Evolutionary conservation across 2,888 invertebrate genomes (phyloP), one percentile per base, ranked within the genome.

Genomic region (Cinara cedri): DNA sequence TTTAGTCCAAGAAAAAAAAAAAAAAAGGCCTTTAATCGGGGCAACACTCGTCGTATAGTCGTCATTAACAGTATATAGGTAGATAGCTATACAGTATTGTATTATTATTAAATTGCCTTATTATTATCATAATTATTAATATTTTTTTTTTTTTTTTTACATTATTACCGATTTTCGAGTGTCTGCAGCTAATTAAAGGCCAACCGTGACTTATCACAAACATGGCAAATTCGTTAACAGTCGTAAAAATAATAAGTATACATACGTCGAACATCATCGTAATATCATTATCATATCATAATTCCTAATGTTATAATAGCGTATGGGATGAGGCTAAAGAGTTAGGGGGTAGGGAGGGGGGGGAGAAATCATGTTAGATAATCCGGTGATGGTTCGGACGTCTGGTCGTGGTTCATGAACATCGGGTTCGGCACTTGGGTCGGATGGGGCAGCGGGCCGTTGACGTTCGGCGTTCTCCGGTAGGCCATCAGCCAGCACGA

Each of bases 401-500:
- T 90, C 81, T 92, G 91, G 86, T 93, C 93, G 81, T 91, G 91
- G 83, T 92, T 92, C 82, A 93, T 91, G 88, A 96, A 96, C 85
- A 96, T 89, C 83, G 96, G 96, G 87, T 96, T 96, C 81, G 96
- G 96, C 88, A 96, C 96, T 88, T 96, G 96, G 82, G 96, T 94
- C 83, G 96, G 96, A 88, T 96, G 96, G 83, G 96, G 96, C 84
- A 96, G 89, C 66, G 96, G 96, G 57, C 96, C 96, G 82, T 93
- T 90, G 72, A 93, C 90, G 84, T 94, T 94, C 74, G 95, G 93
- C 55, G 70, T 74, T 84, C 95, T 90, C 83, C 96, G 88, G 88
- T 96, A 96, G 84, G 96, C 96, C 90, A 96, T 94, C 83, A 96
- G 89, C 96, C 96, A 97, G 87, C 96, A 96, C 82, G 95, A 96